phyloP scores from a whole-genome alignment of 2,113 vertebrate species.

The Bos indicus region DNA sequence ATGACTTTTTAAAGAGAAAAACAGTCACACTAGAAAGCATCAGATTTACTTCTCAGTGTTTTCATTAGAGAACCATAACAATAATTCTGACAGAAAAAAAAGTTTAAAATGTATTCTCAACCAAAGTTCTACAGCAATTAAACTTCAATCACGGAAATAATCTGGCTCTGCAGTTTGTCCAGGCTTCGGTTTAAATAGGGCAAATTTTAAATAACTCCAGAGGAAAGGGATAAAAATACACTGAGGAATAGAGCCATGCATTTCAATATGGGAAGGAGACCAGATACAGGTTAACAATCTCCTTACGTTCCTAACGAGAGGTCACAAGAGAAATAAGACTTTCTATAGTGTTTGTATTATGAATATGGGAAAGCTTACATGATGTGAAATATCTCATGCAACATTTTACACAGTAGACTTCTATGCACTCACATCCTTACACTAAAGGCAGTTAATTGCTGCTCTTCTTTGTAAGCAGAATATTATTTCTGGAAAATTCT shows the following conservation, averaged over 20 bases:
- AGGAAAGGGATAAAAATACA: constrained; percentile 70
- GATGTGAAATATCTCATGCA: constrained; percentile 76
- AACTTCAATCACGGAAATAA: constrained; percentile 53
- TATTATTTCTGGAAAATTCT: constrained; percentile 50
- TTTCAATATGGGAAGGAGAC: constrained; percentile 61
- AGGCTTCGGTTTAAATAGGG: constrained; percentile 61
- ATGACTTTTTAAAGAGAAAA: constrained; percentile 27
- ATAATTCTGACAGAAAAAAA: constrained; percentile 49
- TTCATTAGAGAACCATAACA: constrained; percentile 45
- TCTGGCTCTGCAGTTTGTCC: constrained; percentile 54
- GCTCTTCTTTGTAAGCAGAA: constrained; percentile 57
- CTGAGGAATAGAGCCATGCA: constrained; percentile 47
- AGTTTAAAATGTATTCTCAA: constrained; percentile 51
- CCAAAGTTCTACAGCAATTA: constrained; percentile 31
- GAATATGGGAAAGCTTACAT: constrained; percentile 66
- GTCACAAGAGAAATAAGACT: constrained; percentile 73
- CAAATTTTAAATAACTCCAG: constrained; percentile 69
- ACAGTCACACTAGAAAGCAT: neutral
- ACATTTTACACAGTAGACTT: constrained; percentile 70
- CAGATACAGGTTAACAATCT: constrained; percentile 14
- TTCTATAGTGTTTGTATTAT: constrained; percentile 59
- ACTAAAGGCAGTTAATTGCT: constrained; percentile 64
- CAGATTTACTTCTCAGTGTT: constrained; percentile 41
- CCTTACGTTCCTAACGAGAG: constrained; percentile 59
- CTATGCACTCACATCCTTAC: constrained; percentile 67